Evolutionary conservation across 2,888 invertebrate genomes (phyloP), one percentile per base, ranked within the genome.

Genomic region (Himalopsyche tibetana): DNA sequence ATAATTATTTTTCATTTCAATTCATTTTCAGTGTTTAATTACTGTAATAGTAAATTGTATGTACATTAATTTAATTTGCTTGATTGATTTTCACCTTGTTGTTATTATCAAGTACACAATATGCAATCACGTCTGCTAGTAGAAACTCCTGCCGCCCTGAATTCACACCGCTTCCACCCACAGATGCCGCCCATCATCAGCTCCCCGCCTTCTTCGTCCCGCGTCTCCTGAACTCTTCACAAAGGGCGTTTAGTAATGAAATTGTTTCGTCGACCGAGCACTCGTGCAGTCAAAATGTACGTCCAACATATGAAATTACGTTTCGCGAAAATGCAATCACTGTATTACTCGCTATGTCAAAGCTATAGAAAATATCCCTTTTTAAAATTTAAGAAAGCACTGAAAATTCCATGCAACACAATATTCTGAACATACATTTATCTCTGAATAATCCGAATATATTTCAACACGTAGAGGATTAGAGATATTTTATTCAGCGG

Each of bases 161-260:
- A 56, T 56, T 56, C 6, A 19, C n/a, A 56, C 56, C 56, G n/a
- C 56, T 56, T 17, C 56, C 56, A 19, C 56, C n/a, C 63, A n/a
- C 63, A 5, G 63, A 63, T 8, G n/a, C 56, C 56, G 56, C 56
- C 56, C 56, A 56, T 56, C 56, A 56, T 56, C 56, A 56, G n/a
- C 56, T 56, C 28, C 63, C 74, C 69, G 63, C 51, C 42, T 36
- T 42, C 51, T 28, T 15, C 51, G 51, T 15, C 51, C 51, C 51
- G 51, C 51, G 1, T 36, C 82, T n/a, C 55, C 40, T 40, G 11
- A 63, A 38, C 82, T 28, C 56, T 79, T 55, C 82, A 85, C 85
- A 85, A 87, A 86, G 87, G 55, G 84, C 63, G 63, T 55, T 84
- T 84, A 82, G 79, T 86, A 87, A 87, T 87, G 85, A 86, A 87